Percentiles rank a stretch among this genome's conserved stretches.
Evolutionary conservation across 1,140 invertebrate genomes (phyloP).

Genomic region (Hycleus phaleratus): DNA sequence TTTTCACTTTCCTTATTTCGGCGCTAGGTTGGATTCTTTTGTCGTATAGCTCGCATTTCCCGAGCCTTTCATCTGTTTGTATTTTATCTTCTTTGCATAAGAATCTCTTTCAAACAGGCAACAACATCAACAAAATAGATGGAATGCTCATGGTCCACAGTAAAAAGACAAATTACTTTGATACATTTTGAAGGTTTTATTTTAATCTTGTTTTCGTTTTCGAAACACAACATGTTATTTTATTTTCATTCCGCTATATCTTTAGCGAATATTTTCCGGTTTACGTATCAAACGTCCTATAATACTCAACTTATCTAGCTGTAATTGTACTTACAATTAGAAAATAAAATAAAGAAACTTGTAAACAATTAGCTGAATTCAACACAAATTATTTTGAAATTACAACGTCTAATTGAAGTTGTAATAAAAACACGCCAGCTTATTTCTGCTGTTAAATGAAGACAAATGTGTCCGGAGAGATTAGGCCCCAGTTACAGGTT

Average conservation of each 20-base stretch:
- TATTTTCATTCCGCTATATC: too few relatives aligned
- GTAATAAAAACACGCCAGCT: conserved; percentile 19
- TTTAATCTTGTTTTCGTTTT: conserved; percentile 8
- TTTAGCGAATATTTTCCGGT: too few relatives aligned
- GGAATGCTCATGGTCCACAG: too few relatives aligned
- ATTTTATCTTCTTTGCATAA: neutral
- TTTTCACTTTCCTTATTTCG: too few relatives aligned
- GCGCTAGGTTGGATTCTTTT: too few relatives aligned
- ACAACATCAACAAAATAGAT: too few relatives aligned
- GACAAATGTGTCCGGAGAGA: conserved; percentile 16
- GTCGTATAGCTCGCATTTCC: conserved; percentile 2
- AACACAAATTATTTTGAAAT: conserved; percentile 19
- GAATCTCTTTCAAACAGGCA: neutral
- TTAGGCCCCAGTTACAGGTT: conserved; percentile 11
- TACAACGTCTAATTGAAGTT: conserved; percentile 20
- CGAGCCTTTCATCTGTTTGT: conserved; percentile 2
- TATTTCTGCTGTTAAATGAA: conserved; percentile 16
- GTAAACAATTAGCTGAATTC: too few relatives aligned
- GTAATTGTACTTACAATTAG: too few relatives aligned
- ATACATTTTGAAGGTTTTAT: conserved; percentile 3
- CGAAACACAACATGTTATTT: neutral
- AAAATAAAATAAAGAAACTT: too few relatives aligned
- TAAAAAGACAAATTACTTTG: conserved; percentile 8
- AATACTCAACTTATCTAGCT: too few relatives aligned
- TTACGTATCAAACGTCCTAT: too few relatives aligned